phyloP scores from a whole-genome alignment of 2,113 vertebrate genomes.

The Ammodytes marinus region DNA sequence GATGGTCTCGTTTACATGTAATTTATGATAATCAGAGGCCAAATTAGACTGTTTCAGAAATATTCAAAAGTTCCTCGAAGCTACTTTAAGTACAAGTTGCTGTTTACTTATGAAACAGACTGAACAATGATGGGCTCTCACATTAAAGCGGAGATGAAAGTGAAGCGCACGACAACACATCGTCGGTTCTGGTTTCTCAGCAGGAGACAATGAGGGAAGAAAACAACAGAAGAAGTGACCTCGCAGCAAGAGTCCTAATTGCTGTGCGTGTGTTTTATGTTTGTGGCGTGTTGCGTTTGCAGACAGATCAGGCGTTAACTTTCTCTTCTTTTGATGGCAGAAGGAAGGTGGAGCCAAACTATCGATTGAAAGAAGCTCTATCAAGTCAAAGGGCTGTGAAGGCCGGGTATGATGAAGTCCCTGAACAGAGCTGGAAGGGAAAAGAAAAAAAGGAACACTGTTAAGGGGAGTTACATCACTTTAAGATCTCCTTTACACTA shows the following conservation, averaged over 20 bases:
- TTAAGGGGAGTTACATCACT: too few species aligned
- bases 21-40: too few species aligned
- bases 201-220: neutral
- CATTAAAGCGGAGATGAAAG: neutral
- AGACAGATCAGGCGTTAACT: constrained; percentile 1
- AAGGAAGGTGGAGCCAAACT: neutral
- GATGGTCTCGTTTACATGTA: too few species aligned
- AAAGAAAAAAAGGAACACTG: neutral
- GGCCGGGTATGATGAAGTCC: constrained; percentile 66
- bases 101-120: too few species aligned
- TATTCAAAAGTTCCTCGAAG: too few species aligned
- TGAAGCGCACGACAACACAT: too few species aligned
- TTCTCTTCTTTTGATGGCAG: neutral
- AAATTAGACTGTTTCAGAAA: too few species aligned
- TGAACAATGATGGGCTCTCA: constrained; percentile 3
- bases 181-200: too few species aligned
- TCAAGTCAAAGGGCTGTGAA: constrained; percentile 72
- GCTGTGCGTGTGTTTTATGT: constrained; percentile 3
- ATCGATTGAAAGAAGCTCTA: neutral
- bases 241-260: neutral
- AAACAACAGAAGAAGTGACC: neutral
- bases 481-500: neutral
- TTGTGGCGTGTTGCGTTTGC: constrained; percentile 7
- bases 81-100: too few species aligned
- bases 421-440: constrained; percentile 78